phyloP scores from a whole-genome alignment of 2,888 invertebrate genomes.

The Pristionchus maxplancki region DNA sequence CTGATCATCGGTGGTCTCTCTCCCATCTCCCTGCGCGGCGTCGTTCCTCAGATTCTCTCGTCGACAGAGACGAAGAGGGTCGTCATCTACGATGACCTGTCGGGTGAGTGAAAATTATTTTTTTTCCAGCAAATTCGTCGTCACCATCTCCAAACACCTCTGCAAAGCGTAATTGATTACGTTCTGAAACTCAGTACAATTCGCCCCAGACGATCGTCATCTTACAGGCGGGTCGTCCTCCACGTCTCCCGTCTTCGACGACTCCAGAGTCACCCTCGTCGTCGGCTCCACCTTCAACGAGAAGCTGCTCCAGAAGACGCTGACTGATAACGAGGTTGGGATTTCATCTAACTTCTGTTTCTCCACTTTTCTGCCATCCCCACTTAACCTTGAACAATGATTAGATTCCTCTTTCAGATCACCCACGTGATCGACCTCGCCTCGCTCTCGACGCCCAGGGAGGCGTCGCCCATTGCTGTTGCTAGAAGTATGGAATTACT shows the following conservation, averaged over 20 bases:
- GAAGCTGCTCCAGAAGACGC: background rate
- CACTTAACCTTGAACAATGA: too few relatives aligned
- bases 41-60: background rate
- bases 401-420: constrained; percentile 10
- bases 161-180: background rate
- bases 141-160: background rate
- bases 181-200: background rate
- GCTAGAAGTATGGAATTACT: constrained; percentile 23
- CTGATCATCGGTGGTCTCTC: constrained; percentile 45
- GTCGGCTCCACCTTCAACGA: constrained; percentile 43
- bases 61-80: background rate
- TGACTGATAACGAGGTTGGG: background rate
- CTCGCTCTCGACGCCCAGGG: constrained; percentile 3
- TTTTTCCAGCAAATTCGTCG: background rate
- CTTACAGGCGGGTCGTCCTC: background rate
- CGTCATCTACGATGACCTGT: constrained; percentile 37
- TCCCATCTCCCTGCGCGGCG: constrained; percentile 28
- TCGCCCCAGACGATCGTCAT: too few relatives aligned
- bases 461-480: constrained; percentile 16
- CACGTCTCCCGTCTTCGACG: background rate
- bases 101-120: background rate
- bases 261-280: background rate
- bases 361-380: too few relatives aligned
- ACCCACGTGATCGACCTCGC: constrained; percentile 49
- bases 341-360: too few relatives aligned